phyloP scores from a whole-genome alignment of 1,140 invertebrate species.

The Alviniconcha marisindica region DNA sequence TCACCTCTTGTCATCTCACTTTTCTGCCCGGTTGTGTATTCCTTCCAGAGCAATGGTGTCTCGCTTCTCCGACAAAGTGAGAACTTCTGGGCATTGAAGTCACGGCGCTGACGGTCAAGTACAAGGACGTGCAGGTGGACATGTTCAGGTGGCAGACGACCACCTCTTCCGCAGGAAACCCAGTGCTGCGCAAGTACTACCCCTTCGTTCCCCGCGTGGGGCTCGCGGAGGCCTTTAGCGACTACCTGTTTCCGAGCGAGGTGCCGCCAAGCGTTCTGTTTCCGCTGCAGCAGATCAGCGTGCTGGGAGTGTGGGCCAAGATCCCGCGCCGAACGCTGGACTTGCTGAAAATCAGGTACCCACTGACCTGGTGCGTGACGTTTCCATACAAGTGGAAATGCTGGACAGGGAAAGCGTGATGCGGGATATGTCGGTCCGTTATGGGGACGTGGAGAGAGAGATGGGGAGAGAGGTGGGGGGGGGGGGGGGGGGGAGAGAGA shows the following conservation, averaged over 20 bases:
- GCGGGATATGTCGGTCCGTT: too few relatives aligned
- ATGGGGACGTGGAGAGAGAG: too few relatives aligned
- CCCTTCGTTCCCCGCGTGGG: not conserved
- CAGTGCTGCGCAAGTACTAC: not conserved
- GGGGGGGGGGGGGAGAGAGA: not conserved
- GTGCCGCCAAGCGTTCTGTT: not conserved
- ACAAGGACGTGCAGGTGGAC: slow-evolving; percentile 1
- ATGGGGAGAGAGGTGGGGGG: not conserved
- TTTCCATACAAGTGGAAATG: slow-evolving; percentile 24
- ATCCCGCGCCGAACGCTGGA: not conserved
- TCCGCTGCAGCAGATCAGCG: not conserved
- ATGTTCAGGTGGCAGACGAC: slow-evolving; percentile 1
- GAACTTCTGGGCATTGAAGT: not conserved
- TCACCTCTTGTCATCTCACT: too few relatives aligned
- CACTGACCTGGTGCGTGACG: not conserved
- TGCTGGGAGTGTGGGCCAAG: not conserved
- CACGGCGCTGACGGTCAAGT: not conserved
- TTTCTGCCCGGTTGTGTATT: too few relatives aligned
- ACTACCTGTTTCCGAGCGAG: not conserved
- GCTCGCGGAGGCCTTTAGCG: not conserved
- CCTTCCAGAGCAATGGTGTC: not conserved
- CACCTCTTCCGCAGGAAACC: not conserved
- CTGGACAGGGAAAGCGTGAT: not conserved
- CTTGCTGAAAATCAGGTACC: not conserved
- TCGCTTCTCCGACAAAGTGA: not conserved